Evolutionary conservation across 30 jellyfish, hydroid and myxozoan species (phyloP), one percentile per base, ranked within the genome.

Genomic region (Turritopsis rubra): DNA sequence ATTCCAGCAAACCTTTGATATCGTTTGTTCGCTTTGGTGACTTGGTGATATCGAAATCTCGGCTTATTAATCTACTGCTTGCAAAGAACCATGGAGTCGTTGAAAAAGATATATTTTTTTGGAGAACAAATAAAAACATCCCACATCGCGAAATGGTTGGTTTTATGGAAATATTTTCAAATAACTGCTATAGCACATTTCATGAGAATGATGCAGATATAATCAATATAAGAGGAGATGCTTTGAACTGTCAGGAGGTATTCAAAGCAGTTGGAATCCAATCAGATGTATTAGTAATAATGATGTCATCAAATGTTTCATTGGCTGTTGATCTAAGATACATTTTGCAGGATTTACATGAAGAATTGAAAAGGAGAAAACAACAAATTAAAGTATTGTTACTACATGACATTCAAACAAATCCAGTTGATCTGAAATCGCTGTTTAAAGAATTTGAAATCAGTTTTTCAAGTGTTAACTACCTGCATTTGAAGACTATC

Each of bases 21-120:
- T 68, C 77, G 9, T 23, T 27, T n/a, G 77, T 68, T n/a, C 28
- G 77, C 17, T 41, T 68, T n/a, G 77, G 77, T 68, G 77, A 0
- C 16, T 68, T 68, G 8, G 30, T 9, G 21, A 27, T 27, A 27
- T 68, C 77, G 17, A 68, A 68, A 19, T n/a, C 7, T 7, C 19
- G 9, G 30, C 28, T 68, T 9, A 9, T 23, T 68, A 68, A 68
- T 1, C 31, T n/a, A n/a, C 16, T 68, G 28, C 21, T 68, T 8
- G 77, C 23, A 23, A 68, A n/a, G 19, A 16, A 41, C 60, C 13
- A 68, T 19, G 30, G 22, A 8, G 19, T 23, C 77, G 19, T 8
- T 19, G 8, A 9, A 22, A 68, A 1, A 68, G 77, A 27, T 68
- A 9, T 68, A 9, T 68, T 68, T 22, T 7, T 8, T 8, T n/a